Conservation (phyloP, 2,113 vertebrate genomes). For the Pangasianodon gigas region DNA sequence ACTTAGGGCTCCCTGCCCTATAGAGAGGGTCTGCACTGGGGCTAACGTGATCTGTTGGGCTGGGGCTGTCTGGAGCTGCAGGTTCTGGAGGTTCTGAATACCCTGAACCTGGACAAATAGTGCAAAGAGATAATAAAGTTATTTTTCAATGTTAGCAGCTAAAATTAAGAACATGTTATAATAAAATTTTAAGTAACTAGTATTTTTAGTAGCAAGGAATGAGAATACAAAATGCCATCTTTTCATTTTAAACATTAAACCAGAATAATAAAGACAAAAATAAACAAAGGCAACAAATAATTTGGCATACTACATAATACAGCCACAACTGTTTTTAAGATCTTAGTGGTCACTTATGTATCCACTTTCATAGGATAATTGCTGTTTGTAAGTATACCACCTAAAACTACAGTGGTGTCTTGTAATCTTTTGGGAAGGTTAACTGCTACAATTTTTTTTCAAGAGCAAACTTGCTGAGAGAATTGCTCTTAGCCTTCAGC, state of each 20-base stretch:
- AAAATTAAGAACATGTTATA: neutral
- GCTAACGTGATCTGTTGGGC: constrained; percentile 96
- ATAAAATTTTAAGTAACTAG: neutral
- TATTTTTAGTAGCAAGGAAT: neutral
- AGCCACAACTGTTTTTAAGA: neutral
- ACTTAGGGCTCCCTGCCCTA: constrained; percentile 85
- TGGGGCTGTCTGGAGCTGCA: constrained; percentile 92
- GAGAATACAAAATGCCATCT: neutral
- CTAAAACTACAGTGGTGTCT: neutral
- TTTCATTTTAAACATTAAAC: neutral
- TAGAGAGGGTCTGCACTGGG: constrained; percentile 93
- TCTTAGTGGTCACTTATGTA: neutral
- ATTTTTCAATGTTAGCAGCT: neutral
- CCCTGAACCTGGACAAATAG: constrained; percentile 81
- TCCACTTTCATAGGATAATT: neutral
- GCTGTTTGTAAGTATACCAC: neutral
- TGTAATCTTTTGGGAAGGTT: neutral
- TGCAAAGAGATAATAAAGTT: neutral
- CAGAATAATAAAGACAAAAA: neutral
- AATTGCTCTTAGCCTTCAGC: neutral
- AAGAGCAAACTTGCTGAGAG: neutral
- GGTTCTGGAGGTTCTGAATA: constrained; percentile 97
- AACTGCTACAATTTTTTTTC: neutral
- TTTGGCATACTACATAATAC: neutral
- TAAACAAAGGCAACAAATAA: neutral